Conservation (phyloP, 2,113 vertebrate species). For the Thamnophis sirtalis region DNA sequence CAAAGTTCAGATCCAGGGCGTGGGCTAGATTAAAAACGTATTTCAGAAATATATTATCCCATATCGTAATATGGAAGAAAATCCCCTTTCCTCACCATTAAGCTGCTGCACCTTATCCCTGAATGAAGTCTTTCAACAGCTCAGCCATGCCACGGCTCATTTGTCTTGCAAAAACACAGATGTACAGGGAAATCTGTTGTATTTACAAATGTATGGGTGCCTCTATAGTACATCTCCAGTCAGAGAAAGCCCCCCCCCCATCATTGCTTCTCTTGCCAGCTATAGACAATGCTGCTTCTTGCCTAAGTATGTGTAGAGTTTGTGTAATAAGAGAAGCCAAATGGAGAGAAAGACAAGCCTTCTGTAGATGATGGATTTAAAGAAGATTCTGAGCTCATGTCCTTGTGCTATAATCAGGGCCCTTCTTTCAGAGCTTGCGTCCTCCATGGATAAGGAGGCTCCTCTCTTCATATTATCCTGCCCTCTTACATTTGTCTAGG, state of each 20-base stretch:
- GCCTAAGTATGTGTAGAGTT: constrained; percentile 16
- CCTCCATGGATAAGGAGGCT: constrained; percentile 56
- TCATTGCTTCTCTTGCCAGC: background rate
- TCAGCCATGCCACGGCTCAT: background rate
- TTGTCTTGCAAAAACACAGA: background rate
- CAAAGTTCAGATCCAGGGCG: background rate
- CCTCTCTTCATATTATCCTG: constrained; percentile 16
- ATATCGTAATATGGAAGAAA: background rate
- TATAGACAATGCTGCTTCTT: background rate
- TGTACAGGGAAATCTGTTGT: background rate
- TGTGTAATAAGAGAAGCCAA: constrained; percentile 21
- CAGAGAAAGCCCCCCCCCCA: background rate
- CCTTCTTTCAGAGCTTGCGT: constrained; percentile 47
- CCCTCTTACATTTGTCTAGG: constrained; percentile 50
- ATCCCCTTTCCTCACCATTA: background rate
- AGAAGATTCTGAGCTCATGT: constrained; percentile 16
- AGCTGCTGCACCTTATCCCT: background rate
- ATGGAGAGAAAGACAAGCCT: background rate
- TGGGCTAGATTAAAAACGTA: background rate
- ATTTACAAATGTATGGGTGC: background rate
- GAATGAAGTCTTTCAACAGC: background rate
- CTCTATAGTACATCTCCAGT: background rate
- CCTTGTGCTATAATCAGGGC: constrained; percentile 39
- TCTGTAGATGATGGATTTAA: constrained; percentile 23
- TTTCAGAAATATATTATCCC: background rate